Percentiles rank a stretch among this genome's conserved stretches.
phyloP scores from a whole-genome alignment of 2,888 invertebrate species.

The Heliconius sara region DNA sequence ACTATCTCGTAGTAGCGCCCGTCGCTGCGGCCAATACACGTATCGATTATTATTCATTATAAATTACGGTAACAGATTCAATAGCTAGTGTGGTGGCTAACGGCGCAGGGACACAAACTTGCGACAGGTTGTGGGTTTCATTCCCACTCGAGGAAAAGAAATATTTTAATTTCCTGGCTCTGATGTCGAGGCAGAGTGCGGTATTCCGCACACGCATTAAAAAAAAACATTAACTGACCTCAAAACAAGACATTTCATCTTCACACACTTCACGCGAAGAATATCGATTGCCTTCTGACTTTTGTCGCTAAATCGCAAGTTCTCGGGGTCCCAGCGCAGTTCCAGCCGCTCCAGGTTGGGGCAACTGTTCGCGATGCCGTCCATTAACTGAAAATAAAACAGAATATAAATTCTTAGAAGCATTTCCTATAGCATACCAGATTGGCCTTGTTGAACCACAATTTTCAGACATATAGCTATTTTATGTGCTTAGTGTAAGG shows the following conservation, averaged over 20 bases:
- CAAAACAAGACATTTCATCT: slow-evolving; percentile 95
- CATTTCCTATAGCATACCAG: too few species aligned
- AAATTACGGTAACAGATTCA: too few species aligned
- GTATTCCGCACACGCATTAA: too few species aligned
- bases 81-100: too few species aligned
- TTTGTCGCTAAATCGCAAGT: slow-evolving; percentile 98
- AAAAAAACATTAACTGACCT: slow-evolving; percentile 88
- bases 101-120: too few species aligned
- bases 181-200: background rate
- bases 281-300: slow-evolving; percentile 99
- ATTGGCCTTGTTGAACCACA: too few species aligned
- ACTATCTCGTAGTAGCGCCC: slow-evolving; percentile 99
- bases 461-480: too few species aligned
- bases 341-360: slow-evolving; percentile 95
- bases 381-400: slow-evolving; percentile 87
- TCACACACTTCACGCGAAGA: slow-evolving; percentile 96
- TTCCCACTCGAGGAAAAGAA: too few species aligned
- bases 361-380: slow-evolving; percentile 97
- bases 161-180: too few species aligned
- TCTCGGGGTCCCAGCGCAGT: slow-evolving; percentile 98
- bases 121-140: too few species aligned
- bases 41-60: too few species aligned
- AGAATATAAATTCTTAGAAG: background rate
- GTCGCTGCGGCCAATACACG: slow-evolving; percentile 83
- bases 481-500: too few species aligned